phyloP scores from a whole-genome alignment of 1,140 invertebrate genomes.

The Microplitis demolitor region DNA sequence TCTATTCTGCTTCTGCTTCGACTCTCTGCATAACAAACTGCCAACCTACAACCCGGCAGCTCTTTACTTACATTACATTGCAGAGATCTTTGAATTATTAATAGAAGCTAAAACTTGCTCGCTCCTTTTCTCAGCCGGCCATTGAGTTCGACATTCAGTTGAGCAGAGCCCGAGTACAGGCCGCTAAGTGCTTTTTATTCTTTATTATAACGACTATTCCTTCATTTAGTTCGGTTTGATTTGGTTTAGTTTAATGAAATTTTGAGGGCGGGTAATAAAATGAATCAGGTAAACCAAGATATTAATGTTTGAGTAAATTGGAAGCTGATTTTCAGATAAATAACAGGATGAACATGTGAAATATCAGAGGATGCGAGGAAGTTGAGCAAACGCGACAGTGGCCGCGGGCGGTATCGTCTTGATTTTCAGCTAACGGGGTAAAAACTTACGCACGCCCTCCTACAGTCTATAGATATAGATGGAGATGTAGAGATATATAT shows the following conservation, averaged over 20 bases:
- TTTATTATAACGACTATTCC: too few relatives aligned
- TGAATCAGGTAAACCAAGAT: conserved; percentile 27
- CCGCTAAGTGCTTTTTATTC: too few relatives aligned
- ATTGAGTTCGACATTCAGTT: too few relatives aligned
- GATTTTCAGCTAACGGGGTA: conserved; percentile 4
- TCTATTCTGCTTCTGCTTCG: neutral
- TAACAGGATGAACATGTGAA: neutral
- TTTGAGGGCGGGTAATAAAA: conserved; percentile 28
- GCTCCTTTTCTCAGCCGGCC: too few relatives aligned
- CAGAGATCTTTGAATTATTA: too few relatives aligned
- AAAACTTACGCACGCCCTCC: conserved; percentile 22
- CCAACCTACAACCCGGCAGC: too few relatives aligned
- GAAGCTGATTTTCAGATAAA: neutral
- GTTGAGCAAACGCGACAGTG: conserved; percentile 32
- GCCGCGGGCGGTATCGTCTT: conserved; percentile 6
- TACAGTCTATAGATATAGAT: conserved; percentile 38
- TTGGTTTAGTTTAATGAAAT: too few relatives aligned
- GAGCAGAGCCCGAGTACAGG: too few relatives aligned
- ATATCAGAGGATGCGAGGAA: conserved; percentile 29
- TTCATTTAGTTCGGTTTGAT: too few relatives aligned
- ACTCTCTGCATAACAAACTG: neutral
- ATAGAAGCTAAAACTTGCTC: too few relatives aligned
- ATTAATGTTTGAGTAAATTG: conserved; percentile 36
- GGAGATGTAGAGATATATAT: conserved; percentile 29
- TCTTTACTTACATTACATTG: too few relatives aligned